These are phyloP conservation scores for Phorcus lineatus DNA, from an alignment of 2,888 invertebrate genomes.

Conservation along the genomic window DNA sequence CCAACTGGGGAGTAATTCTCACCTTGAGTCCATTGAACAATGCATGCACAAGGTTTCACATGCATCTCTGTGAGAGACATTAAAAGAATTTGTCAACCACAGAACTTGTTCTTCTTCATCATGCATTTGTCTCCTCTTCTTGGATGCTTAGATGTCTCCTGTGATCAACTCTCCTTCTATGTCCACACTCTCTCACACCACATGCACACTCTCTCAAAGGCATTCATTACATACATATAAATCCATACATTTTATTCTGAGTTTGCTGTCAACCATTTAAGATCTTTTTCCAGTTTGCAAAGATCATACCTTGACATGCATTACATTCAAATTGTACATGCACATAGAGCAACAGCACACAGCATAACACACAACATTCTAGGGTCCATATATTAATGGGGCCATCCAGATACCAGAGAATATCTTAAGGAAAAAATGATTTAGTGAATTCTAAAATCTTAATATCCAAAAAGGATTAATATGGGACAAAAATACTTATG, in stretches of 20 bases:
- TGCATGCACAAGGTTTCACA: no score
- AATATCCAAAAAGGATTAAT: neutral
- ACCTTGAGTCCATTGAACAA: neutral
- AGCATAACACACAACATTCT: no score
- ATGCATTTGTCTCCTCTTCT: neutral
- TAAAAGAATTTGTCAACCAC: neutral
- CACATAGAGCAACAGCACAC: no score
- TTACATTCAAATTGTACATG: no score
- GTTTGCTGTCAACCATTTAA: slow-evolving; percentile 1
- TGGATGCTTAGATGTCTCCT: neutral
- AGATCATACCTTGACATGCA: no score
- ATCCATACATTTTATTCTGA: slow-evolving; percentile 69
- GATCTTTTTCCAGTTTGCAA: neutral
- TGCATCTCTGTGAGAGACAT: no score
- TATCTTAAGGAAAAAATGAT: neutral
- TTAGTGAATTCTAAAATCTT: neutral
- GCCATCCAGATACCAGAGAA: no score
- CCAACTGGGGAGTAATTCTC: neutral
- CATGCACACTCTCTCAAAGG: slow-evolving; percentile 76
- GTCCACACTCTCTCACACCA: neutral
- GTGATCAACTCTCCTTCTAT: neutral
- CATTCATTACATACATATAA: neutral
- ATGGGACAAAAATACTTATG: neutral
- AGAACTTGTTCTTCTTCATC: neutral
- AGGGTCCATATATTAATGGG: no score